A percentile compares a stretch with the other conserved stretches of the same genome.
phyloP scores from a whole-genome alignment of 2,113 vertebrate genomes.

The Poicephalus meyeri region DNA sequence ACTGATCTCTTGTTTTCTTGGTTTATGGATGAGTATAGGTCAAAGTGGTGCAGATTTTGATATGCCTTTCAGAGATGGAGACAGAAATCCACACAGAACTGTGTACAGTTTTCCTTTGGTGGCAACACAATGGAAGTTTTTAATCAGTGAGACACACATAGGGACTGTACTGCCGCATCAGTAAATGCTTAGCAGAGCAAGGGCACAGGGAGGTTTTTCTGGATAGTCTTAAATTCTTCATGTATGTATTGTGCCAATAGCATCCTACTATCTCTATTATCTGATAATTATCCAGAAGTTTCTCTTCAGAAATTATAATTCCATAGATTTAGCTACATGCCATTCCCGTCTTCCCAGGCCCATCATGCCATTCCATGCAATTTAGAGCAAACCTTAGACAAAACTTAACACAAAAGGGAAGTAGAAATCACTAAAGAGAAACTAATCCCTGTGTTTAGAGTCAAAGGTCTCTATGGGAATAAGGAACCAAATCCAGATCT shows the following conservation, averaged over 20 bases:
- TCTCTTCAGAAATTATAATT: neutral
- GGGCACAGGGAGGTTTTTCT: neutral
- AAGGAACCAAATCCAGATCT: neutral
- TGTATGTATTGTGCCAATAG: neutral
- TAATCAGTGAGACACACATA: accelerated
- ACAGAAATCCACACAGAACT: neutral
- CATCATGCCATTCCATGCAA: neutral
- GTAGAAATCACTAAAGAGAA: neutral
- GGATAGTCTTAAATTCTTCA: neutral
- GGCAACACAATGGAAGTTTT: neutral
- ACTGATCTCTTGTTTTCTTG: neutral
- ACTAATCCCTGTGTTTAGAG: neutral
- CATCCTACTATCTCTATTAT: neutral
- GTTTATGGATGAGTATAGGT: neutral
- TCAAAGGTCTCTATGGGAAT: neutral
- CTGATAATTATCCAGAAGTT: neutral
- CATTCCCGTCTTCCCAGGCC: neutral
- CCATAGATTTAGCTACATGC: neutral
- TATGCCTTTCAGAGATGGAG: neutral
- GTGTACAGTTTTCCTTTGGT: neutral
- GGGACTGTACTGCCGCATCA: neutral
- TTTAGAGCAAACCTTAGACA: neutral
- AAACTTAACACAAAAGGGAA: neutral
- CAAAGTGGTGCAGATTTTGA: neutral
- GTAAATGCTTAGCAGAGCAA: neutral